phyloP scores from a whole-genome alignment of 2,113 vertebrate species.

The Muscicapa adusta region DNA sequence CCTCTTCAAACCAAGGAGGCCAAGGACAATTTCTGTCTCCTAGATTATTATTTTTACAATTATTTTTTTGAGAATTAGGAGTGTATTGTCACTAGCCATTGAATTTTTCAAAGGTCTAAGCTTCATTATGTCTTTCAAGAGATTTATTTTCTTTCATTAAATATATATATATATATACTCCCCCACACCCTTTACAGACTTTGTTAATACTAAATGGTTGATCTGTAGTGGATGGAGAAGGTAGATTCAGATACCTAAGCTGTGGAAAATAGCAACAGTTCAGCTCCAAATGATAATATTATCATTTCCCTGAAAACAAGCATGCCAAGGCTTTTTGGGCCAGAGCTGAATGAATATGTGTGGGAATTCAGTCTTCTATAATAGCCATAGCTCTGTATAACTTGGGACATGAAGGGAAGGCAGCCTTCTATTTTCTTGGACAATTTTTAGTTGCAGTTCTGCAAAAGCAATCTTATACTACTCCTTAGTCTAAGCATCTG shows the following conservation, averaged over 20 bases:
- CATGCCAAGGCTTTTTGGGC: neutral
- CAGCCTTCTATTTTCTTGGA: neutral
- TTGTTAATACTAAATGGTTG: neutral
- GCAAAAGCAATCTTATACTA: neutral
- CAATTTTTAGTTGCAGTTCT: neutral
- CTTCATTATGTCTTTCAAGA: neutral
- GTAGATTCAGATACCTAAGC: neutral
- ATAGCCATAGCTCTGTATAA: neutral
- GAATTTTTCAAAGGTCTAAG: neutral
- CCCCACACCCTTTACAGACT: neutral
- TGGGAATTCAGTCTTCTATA: neutral
- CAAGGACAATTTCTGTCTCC: neutral
- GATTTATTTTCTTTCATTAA: neutral
- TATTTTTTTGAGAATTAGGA: neutral
- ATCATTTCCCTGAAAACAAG: neutral
- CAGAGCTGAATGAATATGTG: neutral
- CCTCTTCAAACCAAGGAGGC: neutral
- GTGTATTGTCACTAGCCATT: neutral
- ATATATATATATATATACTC: neutral
- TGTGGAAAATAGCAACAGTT: neutral
- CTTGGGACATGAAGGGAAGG: neutral
- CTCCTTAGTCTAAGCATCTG: neutral
- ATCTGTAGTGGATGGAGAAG: neutral
- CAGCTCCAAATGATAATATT: neutral
- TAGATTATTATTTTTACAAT: neutral